These are phyloP conservation scores for Nymphicus hollandicus DNA, from an alignment of 2,113 vertebrate genomes.

Conservation along the genomic window DNA sequence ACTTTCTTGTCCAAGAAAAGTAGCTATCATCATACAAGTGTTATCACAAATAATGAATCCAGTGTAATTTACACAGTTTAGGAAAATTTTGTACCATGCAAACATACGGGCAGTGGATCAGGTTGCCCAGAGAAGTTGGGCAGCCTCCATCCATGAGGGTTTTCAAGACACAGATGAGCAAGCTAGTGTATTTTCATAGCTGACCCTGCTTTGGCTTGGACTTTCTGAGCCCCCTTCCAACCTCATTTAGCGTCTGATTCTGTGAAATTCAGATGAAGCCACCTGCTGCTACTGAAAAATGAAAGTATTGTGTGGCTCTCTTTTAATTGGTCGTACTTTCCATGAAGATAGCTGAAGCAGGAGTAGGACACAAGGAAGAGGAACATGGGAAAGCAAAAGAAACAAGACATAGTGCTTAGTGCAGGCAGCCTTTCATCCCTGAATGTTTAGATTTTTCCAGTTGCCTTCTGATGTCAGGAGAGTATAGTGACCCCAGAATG, in stretches of 20 bases:
- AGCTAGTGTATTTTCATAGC: not conserved
- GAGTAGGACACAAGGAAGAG: not conserved
- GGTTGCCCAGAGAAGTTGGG: not conserved
- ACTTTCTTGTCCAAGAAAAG: not conserved
- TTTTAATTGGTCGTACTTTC: not conserved
- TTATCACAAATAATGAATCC: not conserved
- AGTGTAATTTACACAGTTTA: not conserved
- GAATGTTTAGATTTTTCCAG: not conserved
- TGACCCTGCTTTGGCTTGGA: not conserved
- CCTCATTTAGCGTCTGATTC: not conserved
- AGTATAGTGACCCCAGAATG: not conserved
- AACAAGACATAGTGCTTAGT: not conserved
- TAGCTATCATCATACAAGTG: not conserved
- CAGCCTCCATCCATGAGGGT: not conserved
- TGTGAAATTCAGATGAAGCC: not conserved
- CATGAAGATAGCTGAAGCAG: not conserved
- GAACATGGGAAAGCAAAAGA: not conserved
- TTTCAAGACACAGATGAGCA: not conserved
- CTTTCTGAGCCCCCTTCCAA: not conserved
- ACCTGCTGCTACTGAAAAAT: not conserved
- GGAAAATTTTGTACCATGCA: not conserved
- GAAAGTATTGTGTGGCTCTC: not conserved
- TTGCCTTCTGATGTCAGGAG: not conserved
- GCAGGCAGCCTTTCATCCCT: not conserved
- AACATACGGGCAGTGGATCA: rapidly evolving